phyloP scores from a whole-genome alignment of 2,113 vertebrate genomes.

The Podarcis cretensis region DNA sequence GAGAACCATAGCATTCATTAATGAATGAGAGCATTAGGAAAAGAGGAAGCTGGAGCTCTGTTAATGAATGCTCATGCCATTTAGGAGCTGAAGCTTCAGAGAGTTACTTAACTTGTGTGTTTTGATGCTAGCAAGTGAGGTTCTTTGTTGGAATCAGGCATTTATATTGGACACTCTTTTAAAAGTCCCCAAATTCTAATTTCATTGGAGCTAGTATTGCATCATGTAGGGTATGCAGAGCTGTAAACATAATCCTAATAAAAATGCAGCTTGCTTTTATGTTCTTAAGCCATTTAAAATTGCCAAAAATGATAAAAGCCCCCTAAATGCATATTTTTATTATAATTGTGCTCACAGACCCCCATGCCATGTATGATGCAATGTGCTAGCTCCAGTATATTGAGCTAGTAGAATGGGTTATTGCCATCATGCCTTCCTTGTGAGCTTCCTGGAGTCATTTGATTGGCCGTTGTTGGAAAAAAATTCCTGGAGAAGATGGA shows the following conservation, averaged over 20 bases:
- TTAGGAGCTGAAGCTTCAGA: conserved; percentile 36
- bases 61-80: conserved; percentile 31
- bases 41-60: conserved; percentile 39
- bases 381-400: not conserved
- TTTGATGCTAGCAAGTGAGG: conserved; percentile 17
- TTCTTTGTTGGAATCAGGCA: conserved; percentile 32
- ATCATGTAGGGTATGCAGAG: no score
- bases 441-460: not conserved
- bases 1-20: conserved; percentile 42
- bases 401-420: not conserved
- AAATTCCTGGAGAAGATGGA: not conserved
- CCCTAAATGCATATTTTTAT: not conserved
- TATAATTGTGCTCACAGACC: not conserved
- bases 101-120: not conserved
- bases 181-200: no score
- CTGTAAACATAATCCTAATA: no score
- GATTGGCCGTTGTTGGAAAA: not conserved
- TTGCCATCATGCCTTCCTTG: not conserved
- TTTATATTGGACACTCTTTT: not conserved
- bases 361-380: not conserved
- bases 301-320: no score
- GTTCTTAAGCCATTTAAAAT: no score
- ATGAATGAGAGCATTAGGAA: conserved; percentile 45
- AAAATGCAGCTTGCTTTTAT: no score
- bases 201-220: no score